Evolutionary conservation across 2,888 invertebrate species (phyloP).

Genomic region (Pantelozetes paolii): DNA sequence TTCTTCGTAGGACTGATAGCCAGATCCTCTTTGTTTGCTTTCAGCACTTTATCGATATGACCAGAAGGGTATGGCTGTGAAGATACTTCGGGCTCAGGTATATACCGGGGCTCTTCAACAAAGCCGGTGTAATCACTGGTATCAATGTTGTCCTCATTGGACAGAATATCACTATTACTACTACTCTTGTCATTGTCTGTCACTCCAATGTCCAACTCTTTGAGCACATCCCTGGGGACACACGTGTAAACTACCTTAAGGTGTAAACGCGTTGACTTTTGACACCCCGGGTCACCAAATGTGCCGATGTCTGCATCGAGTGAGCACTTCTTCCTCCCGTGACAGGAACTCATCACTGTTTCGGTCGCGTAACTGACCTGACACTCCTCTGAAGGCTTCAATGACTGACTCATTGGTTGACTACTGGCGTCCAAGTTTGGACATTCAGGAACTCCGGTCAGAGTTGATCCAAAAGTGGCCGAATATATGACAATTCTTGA

Average conservation of each 20-base stretch:
- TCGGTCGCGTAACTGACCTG: conserved; percentile 84
- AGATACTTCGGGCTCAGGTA: conserved; percentile 21
- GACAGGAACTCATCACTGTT: conserved; percentile 74
- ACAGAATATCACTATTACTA: conserved; percentile 2
- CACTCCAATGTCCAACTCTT: conserved; percentile 24
- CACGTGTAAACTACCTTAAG: conserved; percentile 50
- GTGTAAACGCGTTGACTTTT: conserved; percentile 47
- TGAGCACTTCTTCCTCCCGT: conserved; percentile 50
- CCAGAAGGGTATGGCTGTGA: conserved; percentile 14
- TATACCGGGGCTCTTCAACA: conserved; percentile 35
- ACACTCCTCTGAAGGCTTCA: conserved; percentile 65
- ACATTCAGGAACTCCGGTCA: conserved; percentile 79
- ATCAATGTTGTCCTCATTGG: conserved; percentile 26
- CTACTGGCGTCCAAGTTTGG: conserved; percentile 77
- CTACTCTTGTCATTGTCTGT: neutral
- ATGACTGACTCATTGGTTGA: conserved; percentile 51
- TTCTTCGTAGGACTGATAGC: conserved; percentile 15
- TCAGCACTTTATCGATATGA: conserved; percentile 13
- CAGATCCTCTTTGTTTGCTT: conserved; percentile 15
- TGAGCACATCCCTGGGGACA: conserved; percentile 42
- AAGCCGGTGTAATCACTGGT: conserved; percentile 27
- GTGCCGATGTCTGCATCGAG: conserved; percentile 48
- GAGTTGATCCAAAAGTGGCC: conserved; percentile 82
- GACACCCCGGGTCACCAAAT: conserved; percentile 49
- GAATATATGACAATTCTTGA: conserved; percentile 86